These are phyloP conservation scores for Zapornia atra DNA, from an alignment of 2,113 vertebrate species.

Conservation along the genomic window DNA sequence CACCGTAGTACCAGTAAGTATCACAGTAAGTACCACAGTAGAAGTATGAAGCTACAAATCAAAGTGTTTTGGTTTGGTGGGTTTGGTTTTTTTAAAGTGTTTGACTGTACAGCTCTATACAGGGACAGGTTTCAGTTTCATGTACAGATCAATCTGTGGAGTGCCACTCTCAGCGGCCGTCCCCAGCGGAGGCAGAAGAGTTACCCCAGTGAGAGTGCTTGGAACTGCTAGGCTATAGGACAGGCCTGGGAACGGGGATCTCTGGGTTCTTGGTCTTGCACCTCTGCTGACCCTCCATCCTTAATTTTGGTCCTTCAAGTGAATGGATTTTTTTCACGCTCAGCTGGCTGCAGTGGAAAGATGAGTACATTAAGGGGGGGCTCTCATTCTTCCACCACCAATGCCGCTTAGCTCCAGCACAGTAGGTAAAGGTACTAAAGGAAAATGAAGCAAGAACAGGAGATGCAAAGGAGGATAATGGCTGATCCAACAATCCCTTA, in stretches of 20 bases:
- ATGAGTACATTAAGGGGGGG: background rate
- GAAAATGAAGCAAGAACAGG: background rate
- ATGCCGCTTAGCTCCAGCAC: background rate
- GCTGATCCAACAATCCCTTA: background rate
- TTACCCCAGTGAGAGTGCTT: background rate
- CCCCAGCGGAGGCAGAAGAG: background rate
- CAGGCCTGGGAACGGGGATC: background rate
- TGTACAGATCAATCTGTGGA: background rate
- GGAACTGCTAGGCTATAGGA: background rate
- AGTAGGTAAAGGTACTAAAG: background rate
- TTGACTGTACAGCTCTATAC: background rate
- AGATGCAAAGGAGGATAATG: accelerated
- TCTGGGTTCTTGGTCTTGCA: background rate
- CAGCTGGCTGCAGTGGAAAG: background rate
- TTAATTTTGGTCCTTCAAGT: background rate
- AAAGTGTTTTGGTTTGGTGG: background rate
- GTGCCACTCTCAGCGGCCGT: background rate
- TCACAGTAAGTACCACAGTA: background rate
- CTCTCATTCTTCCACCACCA: background rate
- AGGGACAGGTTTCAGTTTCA: background rate
- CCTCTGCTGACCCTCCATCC: background rate
- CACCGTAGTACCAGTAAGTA: no score
- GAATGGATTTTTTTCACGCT: background rate
- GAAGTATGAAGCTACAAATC: background rate
- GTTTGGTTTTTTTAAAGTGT: background rate